Evolutionary conservation across 30 jellyfish, hydroid and myxozoan species (phyloP).

Genomic region (Pelagia noctiluca): DNA sequence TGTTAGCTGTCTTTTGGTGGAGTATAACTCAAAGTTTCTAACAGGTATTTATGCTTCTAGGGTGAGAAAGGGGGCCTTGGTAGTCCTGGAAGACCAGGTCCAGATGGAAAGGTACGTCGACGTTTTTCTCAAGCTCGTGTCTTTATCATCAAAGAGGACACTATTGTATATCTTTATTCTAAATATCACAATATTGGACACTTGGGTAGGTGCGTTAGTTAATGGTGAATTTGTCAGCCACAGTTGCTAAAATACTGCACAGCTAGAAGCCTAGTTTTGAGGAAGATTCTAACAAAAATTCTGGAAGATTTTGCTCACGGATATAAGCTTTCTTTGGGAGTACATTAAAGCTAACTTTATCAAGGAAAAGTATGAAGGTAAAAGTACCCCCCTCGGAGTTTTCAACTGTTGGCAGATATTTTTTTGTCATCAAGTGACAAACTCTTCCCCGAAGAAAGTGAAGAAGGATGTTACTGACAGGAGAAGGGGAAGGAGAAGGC

Average conservation of each 20-base stretch:
- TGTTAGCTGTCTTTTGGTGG: not conserved
- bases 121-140: not conserved
- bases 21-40: not conserved
- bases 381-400: too few species aligned
- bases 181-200: not conserved
- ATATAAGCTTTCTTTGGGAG: too few species aligned
- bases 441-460: too few species aligned
- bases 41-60: constrained; percentile 20
- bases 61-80: constrained; percentile 75
- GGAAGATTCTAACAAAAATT: too few species aligned
- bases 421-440: too few species aligned
- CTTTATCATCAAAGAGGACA: not conserved
- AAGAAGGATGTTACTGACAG: too few species aligned
- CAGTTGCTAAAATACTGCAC: not conserved
- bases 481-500: too few species aligned
- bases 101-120: constrained; percentile 64
- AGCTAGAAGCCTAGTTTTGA: not conserved
- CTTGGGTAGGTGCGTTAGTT: not conserved
- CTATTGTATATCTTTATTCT: not conserved
- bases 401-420: too few species aligned
- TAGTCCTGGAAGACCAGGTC: constrained; percentile 79
- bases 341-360: too few species aligned
- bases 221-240: not conserved
- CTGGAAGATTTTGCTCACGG: too few species aligned
- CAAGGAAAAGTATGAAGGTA: too few species aligned